phyloP scores from a whole-genome alignment of 2,888 invertebrate species.

The Eupithecia centaureata region DNA sequence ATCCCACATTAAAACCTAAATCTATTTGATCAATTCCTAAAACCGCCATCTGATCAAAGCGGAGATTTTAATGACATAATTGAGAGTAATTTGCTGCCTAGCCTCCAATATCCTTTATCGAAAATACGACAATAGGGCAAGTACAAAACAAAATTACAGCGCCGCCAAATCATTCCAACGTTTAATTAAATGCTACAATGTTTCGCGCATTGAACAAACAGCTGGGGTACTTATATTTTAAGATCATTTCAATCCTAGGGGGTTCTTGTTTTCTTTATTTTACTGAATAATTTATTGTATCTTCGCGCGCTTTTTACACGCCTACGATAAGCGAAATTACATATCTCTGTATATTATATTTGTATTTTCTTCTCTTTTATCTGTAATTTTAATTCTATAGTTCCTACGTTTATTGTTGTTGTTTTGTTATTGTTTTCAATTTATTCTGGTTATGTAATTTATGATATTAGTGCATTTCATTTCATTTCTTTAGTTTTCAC shows the following conservation, averaged over 20 bases:
- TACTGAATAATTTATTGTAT: too few relatives aligned
- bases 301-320: too few relatives aligned
- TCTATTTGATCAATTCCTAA: constrained; percentile 24
- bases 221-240: constrained; percentile 11
- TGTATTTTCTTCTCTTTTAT: too few relatives aligned
- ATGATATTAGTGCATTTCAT: too few relatives aligned
- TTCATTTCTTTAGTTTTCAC: too few relatives aligned
- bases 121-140: constrained; percentile 60
- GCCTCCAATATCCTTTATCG: constrained; percentile 57
- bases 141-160: constrained; percentile 66
- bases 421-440: not conserved
- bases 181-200: constrained; percentile 65
- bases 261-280: too few relatives aligned
- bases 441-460: too few relatives aligned
- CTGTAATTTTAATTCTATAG: too few relatives aligned
- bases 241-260: not conserved
- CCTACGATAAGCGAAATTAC: not conserved
- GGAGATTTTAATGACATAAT: constrained; percentile 52
- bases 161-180: constrained; percentile 58
- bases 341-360: too few relatives aligned
- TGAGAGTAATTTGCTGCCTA: constrained; percentile 54
- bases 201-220: constrained; percentile 18
- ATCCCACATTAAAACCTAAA: not conserved
- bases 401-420: not conserved
- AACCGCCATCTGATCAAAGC: constrained; percentile 44